phyloP scores from a whole-genome alignment of 2,113 vertebrate genomes.

The Penelope pileata region DNA sequence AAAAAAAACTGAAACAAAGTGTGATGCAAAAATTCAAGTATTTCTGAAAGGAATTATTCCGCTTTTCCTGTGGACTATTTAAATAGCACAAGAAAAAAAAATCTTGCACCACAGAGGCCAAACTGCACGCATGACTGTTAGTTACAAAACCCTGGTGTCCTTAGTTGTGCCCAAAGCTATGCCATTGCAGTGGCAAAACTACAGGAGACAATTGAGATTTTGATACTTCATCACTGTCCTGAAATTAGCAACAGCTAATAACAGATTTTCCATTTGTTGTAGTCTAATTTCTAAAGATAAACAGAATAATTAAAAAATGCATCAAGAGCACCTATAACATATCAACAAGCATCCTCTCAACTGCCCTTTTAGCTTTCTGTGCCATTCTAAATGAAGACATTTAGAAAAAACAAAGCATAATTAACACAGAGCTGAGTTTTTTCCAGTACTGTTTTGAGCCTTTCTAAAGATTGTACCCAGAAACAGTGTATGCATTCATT shows the following conservation, averaged over 20 bases:
- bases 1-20: neutral
- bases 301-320: neutral
- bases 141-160: neutral
- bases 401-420: neutral
- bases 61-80: neutral
- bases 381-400: neutral
- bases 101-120: neutral
- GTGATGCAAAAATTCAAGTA: neutral
- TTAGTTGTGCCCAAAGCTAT: neutral
- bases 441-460: neutral
- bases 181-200: neutral
- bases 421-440: neutral
- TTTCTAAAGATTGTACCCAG: neutral
- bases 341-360: neutral
- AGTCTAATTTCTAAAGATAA: neutral
- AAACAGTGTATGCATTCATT: neutral
- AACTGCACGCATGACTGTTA: neutral
- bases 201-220: neutral
- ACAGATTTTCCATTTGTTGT: neutral
- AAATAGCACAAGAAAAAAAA: neutral
- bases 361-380: neutral
- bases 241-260: neutral
- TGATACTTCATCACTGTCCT: neutral
- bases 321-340: neutral
- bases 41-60: neutral